Percentiles rank a stretch among this genome's conserved stretches.
Conservation (phyloP, 2,797 vertebrate genomes). For the Danio albolineatus region DNA sequence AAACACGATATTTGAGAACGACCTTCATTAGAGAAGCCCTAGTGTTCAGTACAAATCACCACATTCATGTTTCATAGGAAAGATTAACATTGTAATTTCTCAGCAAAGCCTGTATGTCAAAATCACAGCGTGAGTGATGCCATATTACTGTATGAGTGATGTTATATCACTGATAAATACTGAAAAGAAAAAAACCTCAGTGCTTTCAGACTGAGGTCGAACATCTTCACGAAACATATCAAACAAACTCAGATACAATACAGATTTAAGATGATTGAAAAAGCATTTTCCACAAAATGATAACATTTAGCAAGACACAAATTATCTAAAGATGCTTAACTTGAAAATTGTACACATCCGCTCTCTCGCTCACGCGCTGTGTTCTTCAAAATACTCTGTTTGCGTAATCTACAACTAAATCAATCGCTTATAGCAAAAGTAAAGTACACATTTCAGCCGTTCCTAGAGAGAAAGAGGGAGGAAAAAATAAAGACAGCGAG, state of each 20-base stretch:
- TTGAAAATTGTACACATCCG: constrained; percentile 39
- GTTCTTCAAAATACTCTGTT: constrained; percentile 18
- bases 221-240: constrained; percentile 44
- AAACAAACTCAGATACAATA: constrained; percentile 47
- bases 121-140: constrained; percentile 33
- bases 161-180: constrained; percentile 49
- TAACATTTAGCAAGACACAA: constrained; percentile 52
- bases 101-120: constrained; percentile 35
- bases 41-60: constrained; percentile 46
- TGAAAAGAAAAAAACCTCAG: constrained; percentile 22
- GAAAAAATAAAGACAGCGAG: not conserved
- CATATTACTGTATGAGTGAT: constrained; percentile 26
- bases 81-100: constrained; percentile 48
- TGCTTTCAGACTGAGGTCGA: constrained; percentile 27
- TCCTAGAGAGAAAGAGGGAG: not conserved
- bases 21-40: constrained; percentile 43
- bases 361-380: constrained; percentile 9
- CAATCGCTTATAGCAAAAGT: not conserved
- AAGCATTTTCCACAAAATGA: constrained; percentile 42
- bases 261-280: constrained; percentile 30
- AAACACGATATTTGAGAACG: constrained; percentile 1
- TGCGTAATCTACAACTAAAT: constrained; percentile 28
- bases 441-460: not conserved
- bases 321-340: constrained; percentile 47
- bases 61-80: constrained; percentile 72